Percentiles rank a stretch among this genome's conserved stretches.
Evolutionary conservation across 2,113 vertebrate species (phyloP).

Genomic region (Ranitomeya variabilis): DNA sequence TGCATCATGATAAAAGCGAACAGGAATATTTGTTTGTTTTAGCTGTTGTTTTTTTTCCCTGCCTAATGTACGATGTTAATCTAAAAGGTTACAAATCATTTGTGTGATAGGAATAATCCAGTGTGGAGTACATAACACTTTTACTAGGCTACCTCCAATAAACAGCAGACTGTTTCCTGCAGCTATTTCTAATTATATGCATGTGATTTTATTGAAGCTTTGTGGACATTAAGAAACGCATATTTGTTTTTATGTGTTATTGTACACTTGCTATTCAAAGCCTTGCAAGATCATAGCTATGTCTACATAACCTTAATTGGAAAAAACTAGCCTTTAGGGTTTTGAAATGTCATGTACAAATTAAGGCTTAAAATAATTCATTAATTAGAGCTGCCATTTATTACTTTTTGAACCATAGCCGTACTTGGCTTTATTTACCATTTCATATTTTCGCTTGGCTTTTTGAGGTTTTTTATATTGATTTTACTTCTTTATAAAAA

Average conservation of each 20-base stretch:
- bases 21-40: background rate
- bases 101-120: conserved; percentile 34
- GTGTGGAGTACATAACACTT: conserved; percentile 19
- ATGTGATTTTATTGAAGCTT: conserved; percentile 70
- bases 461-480: background rate
- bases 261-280: conserved; percentile 69
- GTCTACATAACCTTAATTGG: conserved; percentile 71
- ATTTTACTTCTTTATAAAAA: background rate
- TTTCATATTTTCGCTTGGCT: background rate
- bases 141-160: conserved; percentile 61
- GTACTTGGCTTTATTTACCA: conserved; percentile 1
- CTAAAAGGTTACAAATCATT: conserved; percentile 42
- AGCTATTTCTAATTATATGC: conserved; percentile 73
- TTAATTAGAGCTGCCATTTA: conserved; percentile 52
- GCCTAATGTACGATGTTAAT: conserved; percentile 29
- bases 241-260: conserved; percentile 72
- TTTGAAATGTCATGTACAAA: conserved; percentile 70
- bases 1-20: background rate
- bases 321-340: conserved; percentile 68
- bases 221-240: conserved; percentile 68
- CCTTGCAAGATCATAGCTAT: conserved; percentile 68
- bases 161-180: conserved; percentile 64
- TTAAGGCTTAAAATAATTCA: conserved; percentile 60
- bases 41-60: background rate
- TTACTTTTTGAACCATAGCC: conserved; percentile 18